phyloP scores from a whole-genome alignment of 2,797 vertebrate species.

The Chrysocyon brachyurus region DNA sequence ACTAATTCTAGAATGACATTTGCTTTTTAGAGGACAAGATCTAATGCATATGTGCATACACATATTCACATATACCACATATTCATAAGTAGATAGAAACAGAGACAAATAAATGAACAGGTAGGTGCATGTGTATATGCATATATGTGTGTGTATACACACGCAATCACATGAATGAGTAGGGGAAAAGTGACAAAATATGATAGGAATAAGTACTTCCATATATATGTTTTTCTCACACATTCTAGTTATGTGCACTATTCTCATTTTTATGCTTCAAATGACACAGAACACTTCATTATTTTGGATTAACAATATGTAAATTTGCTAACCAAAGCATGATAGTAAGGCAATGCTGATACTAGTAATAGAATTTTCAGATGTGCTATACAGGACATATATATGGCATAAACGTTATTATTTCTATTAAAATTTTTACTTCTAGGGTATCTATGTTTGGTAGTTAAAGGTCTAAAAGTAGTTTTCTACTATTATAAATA shows the following conservation, averaged over 20 bases:
- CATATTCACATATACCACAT: neutral
- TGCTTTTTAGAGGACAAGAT: neutral
- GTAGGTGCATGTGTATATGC: neutral
- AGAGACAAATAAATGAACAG: neutral
- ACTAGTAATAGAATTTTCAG: neutral
- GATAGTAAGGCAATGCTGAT: neutral
- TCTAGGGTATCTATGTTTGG: neutral
- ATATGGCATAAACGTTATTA: neutral
- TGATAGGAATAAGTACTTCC: neutral
- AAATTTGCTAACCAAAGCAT: neutral
- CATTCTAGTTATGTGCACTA: neutral
- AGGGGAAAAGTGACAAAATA: neutral
- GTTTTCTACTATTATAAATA: neutral
- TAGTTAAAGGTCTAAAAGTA: neutral
- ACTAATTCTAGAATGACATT: neutral
- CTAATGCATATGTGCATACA: neutral
- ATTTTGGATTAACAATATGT: neutral
- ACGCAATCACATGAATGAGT: neutral
- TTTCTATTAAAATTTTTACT: neutral
- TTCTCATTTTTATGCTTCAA: neutral
- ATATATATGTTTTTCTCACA: neutral
- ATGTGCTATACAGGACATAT: neutral
- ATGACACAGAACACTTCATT: neutral
- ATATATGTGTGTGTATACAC: rapidly evolving
- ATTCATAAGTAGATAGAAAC: neutral